Conservation (phyloP, 2,797 vertebrate species). For the Oreonectes daqikongensis region DNA sequence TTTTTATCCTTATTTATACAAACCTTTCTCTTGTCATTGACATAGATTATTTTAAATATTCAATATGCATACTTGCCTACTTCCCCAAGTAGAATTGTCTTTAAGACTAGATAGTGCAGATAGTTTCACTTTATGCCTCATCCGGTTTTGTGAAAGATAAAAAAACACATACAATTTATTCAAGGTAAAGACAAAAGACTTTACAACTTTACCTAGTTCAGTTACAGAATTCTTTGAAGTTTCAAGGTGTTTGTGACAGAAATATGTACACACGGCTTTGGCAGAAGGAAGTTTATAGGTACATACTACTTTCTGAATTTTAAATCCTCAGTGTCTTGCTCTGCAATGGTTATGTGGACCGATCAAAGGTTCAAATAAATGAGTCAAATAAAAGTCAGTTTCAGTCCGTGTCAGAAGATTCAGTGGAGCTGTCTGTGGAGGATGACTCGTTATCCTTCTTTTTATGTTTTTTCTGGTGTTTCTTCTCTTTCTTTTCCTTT, state of each 20-base stretch:
- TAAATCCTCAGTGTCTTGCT: not conserved
- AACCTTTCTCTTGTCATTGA: no score
- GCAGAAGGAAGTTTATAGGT: not conserved
- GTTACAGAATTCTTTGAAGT: not conserved
- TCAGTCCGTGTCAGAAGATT: constrained; percentile 76
- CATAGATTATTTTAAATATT: no score
- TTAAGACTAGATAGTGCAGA: no score
- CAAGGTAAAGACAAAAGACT: constrained; percentile 4
- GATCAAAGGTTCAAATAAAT: not conserved
- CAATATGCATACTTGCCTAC: no score
- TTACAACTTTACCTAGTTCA: not conserved
- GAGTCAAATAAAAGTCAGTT: not conserved
- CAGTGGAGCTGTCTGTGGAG: constrained; percentile 59
- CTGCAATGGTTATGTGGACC: not conserved
- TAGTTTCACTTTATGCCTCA: no score
- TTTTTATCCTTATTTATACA: no score
- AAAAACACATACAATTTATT: constrained; percentile 34
- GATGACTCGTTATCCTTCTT: constrained; percentile 70
- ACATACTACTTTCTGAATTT: not conserved
- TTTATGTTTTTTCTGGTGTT: constrained; percentile 67
- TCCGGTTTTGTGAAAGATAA: not conserved
- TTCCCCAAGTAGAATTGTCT: no score
- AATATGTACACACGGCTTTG: constrained; percentile 16
- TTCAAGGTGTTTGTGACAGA: constrained; percentile 1
- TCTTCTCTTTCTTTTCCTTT: constrained; percentile 80